Evolutionary conservation across 2,888 invertebrate genomes (phyloP).

Genomic region (Acanthosepion esculentum): DNA sequence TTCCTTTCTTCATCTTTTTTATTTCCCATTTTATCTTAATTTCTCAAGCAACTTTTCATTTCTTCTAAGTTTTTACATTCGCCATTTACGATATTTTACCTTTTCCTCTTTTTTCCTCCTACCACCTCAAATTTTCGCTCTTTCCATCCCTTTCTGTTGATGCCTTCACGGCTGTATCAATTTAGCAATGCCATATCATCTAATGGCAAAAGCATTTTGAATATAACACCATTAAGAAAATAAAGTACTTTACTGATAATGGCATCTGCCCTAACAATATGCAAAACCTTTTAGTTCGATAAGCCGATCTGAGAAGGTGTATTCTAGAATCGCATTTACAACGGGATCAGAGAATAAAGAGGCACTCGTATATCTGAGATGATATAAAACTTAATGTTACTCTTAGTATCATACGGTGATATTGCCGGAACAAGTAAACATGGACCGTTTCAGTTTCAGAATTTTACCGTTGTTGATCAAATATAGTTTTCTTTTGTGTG

Average conservation of each 20-base stretch:
- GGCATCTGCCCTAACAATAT: neutral
- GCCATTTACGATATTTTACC: no score
- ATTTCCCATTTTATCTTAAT: no score
- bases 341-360: neutral
- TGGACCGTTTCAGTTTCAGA: neutral
- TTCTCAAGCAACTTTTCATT: no score
- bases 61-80: no score
- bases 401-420: neutral
- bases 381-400: no score
- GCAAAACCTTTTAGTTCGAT: neutral
- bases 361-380: neutral
- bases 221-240: neutral
- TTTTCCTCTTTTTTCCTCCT: no score
- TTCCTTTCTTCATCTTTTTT: no score
- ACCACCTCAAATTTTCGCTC: neutral
- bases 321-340: neutral
- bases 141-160: neutral
- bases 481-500: neutral
- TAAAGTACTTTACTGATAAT: neutral
- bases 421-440: neutral
- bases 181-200: neutral
- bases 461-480: neutral
- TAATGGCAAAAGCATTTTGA: no score
- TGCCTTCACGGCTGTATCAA: neutral
- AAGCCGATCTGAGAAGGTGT: neutral